Evolutionary conservation across 2,797 vertebrate genomes (phyloP).

Genomic region (Fringilla coelebs): DNA sequence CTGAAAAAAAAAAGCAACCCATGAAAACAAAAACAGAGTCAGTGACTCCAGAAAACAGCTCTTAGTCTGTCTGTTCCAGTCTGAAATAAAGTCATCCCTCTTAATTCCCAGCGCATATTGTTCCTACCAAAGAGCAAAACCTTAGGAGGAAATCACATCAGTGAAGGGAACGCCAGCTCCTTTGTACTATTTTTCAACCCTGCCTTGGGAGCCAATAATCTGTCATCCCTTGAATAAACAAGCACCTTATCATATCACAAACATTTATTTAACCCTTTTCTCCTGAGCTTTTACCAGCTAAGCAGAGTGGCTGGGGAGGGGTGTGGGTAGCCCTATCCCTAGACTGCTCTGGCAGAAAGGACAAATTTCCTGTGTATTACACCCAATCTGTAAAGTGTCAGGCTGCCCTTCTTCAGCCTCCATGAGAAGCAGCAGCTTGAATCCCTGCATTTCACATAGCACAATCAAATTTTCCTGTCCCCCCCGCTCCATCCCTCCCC

Average conservation of each 20-base stretch:
- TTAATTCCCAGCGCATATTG: slow-evolving; percentile 72
- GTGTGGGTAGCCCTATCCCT: slow-evolving; percentile 70
- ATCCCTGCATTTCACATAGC: slow-evolving; percentile 61
- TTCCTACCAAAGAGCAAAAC: slow-evolving; percentile 75
- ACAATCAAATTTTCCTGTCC: slow-evolving; percentile 47
- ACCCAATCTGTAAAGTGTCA: slow-evolving; percentile 82
- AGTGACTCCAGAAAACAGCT: slow-evolving; percentile 6
- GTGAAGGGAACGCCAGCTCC: slow-evolving; percentile 74
- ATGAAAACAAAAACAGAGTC: slow-evolving; percentile 32
- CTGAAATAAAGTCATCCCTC: slow-evolving; percentile 71
- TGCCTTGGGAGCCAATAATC: slow-evolving; percentile 80
- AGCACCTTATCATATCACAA: slow-evolving; percentile 98
- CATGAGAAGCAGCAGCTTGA: slow-evolving; percentile 64
- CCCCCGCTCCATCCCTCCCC: neutral
- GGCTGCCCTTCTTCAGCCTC: slow-evolving; percentile 60
- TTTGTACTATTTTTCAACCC: slow-evolving; percentile 79
- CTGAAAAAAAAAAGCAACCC: neutral
- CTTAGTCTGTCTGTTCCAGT: slow-evolving; percentile 16
- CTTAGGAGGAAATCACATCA: slow-evolving; percentile 80
- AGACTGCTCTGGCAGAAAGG: slow-evolving; percentile 78
- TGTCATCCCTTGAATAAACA: slow-evolving; percentile 91
- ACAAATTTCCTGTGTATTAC: slow-evolving; percentile 78
- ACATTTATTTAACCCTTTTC: slow-evolving; percentile 99
- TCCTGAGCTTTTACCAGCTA: slow-evolving; percentile 79
- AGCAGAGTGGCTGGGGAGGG: slow-evolving; percentile 71